Conservation (phyloP, 2,113 vertebrate species). For the Menura novaehollandiae region DNA sequence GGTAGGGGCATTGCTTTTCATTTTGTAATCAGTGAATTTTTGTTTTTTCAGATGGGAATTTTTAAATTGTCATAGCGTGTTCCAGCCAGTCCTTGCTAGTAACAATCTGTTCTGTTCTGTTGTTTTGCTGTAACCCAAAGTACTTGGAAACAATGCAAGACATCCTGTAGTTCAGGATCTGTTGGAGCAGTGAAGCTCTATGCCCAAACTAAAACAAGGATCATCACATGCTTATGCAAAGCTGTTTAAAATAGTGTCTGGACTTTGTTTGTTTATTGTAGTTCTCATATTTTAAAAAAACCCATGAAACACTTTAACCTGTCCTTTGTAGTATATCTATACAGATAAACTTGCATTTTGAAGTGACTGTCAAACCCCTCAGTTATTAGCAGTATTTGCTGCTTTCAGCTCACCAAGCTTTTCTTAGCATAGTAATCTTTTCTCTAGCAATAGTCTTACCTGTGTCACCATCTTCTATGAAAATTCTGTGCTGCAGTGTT, state of each 20-base stretch:
- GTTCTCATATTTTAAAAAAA: neutral
- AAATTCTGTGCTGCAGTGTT: neutral
- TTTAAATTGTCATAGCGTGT: neutral
- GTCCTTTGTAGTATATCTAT: neutral
- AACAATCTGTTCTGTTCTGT: conserved; percentile 41
- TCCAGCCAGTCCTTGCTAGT: conserved; percentile 31
- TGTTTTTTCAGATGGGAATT: neutral
- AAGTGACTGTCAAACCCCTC: neutral
- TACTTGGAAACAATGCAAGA: conserved; percentile 40
- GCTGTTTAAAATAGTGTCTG: neutral
- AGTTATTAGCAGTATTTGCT: neutral
- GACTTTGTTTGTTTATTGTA: neutral
- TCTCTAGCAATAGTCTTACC: neutral
- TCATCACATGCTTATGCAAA: neutral
- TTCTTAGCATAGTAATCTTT: neutral
- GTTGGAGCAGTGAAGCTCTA: neutral
- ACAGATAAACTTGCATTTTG: neutral
- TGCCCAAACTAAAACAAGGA: neutral
- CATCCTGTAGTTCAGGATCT: conserved; percentile 35
- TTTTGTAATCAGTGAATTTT: neutral
- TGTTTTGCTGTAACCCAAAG: conserved; percentile 27
- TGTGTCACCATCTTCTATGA: neutral
- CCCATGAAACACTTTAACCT: neutral
- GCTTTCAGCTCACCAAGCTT: neutral
- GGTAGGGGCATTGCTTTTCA: neutral